Percentiles rank a stretch among this genome's conserved stretches.
These are phyloP conservation scores for Alviniconcha marisindica DNA, from an alignment of 1,140 invertebrate genomes.

Conservation along the genomic window DNA sequence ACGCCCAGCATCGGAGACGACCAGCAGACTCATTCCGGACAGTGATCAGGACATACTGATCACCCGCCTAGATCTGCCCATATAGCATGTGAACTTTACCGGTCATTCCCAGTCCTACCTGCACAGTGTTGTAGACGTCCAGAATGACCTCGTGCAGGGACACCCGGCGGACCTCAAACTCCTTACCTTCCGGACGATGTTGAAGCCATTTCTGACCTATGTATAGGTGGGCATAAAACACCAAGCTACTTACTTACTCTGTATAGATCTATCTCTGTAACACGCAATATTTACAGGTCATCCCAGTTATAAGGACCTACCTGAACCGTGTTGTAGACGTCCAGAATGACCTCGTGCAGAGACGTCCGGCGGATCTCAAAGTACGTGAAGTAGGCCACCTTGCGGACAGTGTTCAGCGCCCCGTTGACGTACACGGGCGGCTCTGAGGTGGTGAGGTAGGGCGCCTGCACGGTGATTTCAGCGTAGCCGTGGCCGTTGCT, in stretches of 20 bases:
- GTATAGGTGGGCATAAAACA: no score
- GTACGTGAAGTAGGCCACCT: slow-evolving; percentile 12
- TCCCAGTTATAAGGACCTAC: background rate
- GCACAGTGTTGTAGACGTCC: slow-evolving; percentile 17
- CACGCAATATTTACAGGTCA: no score
- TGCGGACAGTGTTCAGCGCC: background rate
- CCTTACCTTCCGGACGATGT: background rate
- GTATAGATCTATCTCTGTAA: no score
- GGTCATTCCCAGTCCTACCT: background rate
- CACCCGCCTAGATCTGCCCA: no score
- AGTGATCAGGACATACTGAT: background rate
- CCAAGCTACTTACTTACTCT: no score
- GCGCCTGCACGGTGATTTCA: background rate
- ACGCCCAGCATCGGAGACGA: background rate
- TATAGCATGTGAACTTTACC: no score
- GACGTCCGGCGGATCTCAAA: background rate
- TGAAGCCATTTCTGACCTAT: background rate
- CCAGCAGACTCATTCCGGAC: background rate
- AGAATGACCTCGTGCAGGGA: slow-evolving; percentile 2
- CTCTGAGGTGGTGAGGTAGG: background rate
- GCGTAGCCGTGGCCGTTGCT: background rate
- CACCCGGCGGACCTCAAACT: background rate
- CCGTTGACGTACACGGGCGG: slow-evolving; percentile 4
- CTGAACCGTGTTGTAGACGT: slow-evolving; percentile 17
- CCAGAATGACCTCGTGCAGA: background rate